Evolutionary conservation across 2,113 vertebrate species (phyloP), one percentile per base, ranked within the genome.

Genomic region (Pangasianodon gigas): DNA sequence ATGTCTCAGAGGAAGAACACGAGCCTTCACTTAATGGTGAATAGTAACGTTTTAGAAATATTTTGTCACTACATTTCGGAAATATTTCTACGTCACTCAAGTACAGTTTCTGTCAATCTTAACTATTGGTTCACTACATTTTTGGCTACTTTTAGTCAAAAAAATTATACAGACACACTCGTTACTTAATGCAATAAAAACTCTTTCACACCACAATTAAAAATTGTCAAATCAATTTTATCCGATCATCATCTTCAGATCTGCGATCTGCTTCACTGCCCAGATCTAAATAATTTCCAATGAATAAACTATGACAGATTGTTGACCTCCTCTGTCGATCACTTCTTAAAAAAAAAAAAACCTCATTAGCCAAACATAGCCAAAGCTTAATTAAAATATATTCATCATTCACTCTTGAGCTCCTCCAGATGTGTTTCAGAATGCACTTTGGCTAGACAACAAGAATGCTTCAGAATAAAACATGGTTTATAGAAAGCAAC

Each of bases 381-480:
- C 16, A 32, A 24, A 51, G 6, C 29, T 52, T 54, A 6, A 81
- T 81, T 52, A 8, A 9, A 52, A 51, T n/a, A 41, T 32, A 32
- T 29, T 79, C 46, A 48, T 48, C 4, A n/a, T 52, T 16, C 26
- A n/a, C 5, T 7, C 26, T 52, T 52, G 51, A 56, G 80, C 19
- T 83, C 7, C 65, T n/a, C 46, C 84, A 89, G 75, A 67, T 32
- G 44, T 71, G 16, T 58, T 24, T 58, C 52, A 37, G 58, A 75
- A 88, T 26, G 24, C 58, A 7, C 41, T 21, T 52, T 86, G 77
- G 60, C 87, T 67, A 77, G 85, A 86, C 58, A 67, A 65, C 51
- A 56, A 60, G 81, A 89, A 89, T 62, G 62, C 41, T 85, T 69
- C 75, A 51, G 32, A 89, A 32, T 26, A 32, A 60, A 82, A 83